Percentiles rank a stretch among this genome's conserved stretches.
Evolutionary conservation across 2,113 vertebrate species (phyloP).

Genomic region (Kryptolebias marmoratus): DNA sequence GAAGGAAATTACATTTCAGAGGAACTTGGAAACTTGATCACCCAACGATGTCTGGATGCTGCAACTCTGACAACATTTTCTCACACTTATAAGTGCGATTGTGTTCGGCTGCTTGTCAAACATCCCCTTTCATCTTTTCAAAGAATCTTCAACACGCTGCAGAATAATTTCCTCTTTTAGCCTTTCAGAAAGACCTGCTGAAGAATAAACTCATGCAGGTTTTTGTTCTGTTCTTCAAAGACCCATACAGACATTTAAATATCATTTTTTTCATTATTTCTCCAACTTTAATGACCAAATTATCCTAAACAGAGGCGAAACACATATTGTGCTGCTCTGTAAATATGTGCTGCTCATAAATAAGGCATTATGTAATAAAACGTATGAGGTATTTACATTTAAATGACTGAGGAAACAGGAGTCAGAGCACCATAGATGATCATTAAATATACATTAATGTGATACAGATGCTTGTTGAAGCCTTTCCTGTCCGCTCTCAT

Average conservation of each 20-base stretch:
- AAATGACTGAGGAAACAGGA: neutral
- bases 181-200: neutral
- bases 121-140: conserved; percentile 22
- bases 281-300: neutral
- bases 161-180: neutral
- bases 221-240: neutral
- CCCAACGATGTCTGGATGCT: conserved; percentile 30
- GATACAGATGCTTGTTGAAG: no score
- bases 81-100: conserved; percentile 9
- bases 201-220: neutral
- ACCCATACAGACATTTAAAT: no score
- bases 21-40: conserved; percentile 11
- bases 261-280: neutral
- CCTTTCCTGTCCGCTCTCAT: neutral
- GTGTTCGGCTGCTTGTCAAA: conserved; percentile 21
- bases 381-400: neutral
- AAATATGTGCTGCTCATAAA: conserved; percentile 1
- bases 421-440: neutral
- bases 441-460: no score
- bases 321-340: neutral
- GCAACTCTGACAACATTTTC: conserved; percentile 24
- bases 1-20: conserved; percentile 16
- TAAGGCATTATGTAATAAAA: neutral
- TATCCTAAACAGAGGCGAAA: neutral
- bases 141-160: neutral